Percentiles rank a stretch among this genome's conserved stretches.
These are phyloP conservation scores for Phrynosoma platyrhinos DNA, from an alignment of 2,113 vertebrate species.

Conservation along the genomic window DNA sequence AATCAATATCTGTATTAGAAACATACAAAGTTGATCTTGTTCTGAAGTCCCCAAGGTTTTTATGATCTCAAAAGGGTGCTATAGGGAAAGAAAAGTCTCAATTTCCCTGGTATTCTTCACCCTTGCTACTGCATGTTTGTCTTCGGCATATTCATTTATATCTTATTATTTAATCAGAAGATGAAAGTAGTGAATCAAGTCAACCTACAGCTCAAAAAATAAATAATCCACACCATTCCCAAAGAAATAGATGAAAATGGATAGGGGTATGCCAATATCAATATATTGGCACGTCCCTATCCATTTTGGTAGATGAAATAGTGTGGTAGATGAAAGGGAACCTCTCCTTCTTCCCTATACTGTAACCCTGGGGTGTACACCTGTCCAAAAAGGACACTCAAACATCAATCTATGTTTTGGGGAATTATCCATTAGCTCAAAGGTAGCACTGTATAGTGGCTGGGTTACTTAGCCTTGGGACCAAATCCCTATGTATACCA, in stretches of 20 bases:
- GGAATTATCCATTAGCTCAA: too few relatives aligned
- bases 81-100: conserved; percentile 14
- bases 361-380: too few relatives aligned
- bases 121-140: conserved; percentile 12
- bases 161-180: conserved; percentile 11
- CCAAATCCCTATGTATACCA: too few relatives aligned
- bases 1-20: conserved; percentile 10
- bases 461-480: too few relatives aligned
- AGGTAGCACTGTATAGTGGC: too few relatives aligned
- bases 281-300: not conserved
- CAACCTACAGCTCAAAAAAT: not conserved
- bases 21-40: not conserved
- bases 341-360: not conserved
- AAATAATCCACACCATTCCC: not conserved
- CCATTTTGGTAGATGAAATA: not conserved
- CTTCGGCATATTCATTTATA: not conserved
- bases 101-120: conserved; percentile 2
- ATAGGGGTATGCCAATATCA: not conserved
- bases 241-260: conserved; percentile 5
- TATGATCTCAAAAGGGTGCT: conserved; percentile 19
- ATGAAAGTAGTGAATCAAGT: not conserved
- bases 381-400: too few relatives aligned
- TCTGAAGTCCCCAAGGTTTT: conserved; percentile 11
- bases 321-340: not conserved
- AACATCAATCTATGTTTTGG: too few relatives aligned